phyloP scores from a whole-genome alignment of 2,888 invertebrate genomes.

The Pyrgus malvae region DNA sequence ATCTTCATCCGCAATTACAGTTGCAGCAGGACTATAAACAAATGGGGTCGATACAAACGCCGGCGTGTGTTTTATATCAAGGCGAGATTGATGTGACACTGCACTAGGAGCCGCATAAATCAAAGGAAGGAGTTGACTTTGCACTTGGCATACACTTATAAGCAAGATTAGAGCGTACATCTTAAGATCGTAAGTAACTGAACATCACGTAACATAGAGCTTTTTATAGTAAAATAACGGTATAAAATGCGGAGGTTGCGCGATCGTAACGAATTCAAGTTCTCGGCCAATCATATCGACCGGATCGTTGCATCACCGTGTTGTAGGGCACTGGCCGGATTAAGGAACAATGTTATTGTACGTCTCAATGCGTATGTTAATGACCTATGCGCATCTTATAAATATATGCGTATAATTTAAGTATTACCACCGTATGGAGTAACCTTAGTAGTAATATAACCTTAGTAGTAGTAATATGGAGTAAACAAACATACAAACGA shows the following conservation, averaged over 20 bases:
- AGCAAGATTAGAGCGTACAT: slow-evolving; percentile 56
- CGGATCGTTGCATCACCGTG: slow-evolving; percentile 62
- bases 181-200: slow-evolving; percentile 47
- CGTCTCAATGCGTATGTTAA: slow-evolving; percentile 21
- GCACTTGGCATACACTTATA: slow-evolving; percentile 44
- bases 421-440: no score
- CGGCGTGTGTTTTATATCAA: slow-evolving; percentile 68
- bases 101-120: slow-evolving; percentile 76
- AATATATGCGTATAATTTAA: neutral
- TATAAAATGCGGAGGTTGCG: slow-evolving; percentile 52
- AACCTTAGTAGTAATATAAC: no score
- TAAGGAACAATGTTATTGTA: slow-evolving; percentile 45
- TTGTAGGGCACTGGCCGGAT: slow-evolving; percentile 59
- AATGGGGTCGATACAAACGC: slow-evolving; percentile 50
- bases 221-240: slow-evolving; percentile 71
- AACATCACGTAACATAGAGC: slow-evolving; percentile 37
- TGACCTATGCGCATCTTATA: slow-evolving; percentile 12
- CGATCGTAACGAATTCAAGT: slow-evolving; percentile 62
- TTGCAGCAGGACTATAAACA: slow-evolving; percentile 53
- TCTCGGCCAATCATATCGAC: slow-evolving; percentile 54
- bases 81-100: slow-evolving; percentile 80
- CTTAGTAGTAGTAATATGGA: no score
- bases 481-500: no score
- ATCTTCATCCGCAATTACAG: slow-evolving; percentile 43
- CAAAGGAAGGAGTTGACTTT: slow-evolving; percentile 53